Evolutionary conservation across 2,113 vertebrate species (phyloP).

Genomic region (Callithrix jacchus): DNA sequence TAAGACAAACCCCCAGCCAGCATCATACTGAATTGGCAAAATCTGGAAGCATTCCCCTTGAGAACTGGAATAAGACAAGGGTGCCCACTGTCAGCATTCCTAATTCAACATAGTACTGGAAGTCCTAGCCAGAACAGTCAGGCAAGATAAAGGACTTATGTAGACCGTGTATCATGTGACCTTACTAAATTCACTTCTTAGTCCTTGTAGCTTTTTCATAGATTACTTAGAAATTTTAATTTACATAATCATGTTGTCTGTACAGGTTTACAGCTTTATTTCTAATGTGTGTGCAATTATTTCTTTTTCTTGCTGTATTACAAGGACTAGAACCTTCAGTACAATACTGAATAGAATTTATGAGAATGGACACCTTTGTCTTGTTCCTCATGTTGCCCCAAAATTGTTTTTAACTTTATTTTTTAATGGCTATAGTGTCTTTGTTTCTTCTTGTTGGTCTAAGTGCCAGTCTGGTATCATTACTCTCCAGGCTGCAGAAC

Average conservation of each 20-base stretch:
- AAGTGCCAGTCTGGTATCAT: not conserved
- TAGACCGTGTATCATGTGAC: not conserved
- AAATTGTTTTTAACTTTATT: not conserved
- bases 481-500: not conserved
- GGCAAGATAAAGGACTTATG: too few species aligned
- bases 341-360: not conserved
- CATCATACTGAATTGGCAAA: too few species aligned
- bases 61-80: too few species aligned
- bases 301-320: not conserved
- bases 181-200: not conserved
- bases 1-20: too few species aligned
- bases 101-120: too few species aligned
- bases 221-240: constrained; percentile 6
- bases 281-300: not conserved
- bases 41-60: too few species aligned
- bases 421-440: not conserved
- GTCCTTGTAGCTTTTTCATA: not conserved
- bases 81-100: too few species aligned
- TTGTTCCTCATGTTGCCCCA: not conserved
- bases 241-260: not conserved
- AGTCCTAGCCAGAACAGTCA: too few species aligned
- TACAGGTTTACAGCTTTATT: not conserved
- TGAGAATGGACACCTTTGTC: not conserved
- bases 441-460: not conserved
- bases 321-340: not conserved